Base-by-base conservation (phyloP, 2,888 invertebrate species). In the Amiota communis region DNA sequence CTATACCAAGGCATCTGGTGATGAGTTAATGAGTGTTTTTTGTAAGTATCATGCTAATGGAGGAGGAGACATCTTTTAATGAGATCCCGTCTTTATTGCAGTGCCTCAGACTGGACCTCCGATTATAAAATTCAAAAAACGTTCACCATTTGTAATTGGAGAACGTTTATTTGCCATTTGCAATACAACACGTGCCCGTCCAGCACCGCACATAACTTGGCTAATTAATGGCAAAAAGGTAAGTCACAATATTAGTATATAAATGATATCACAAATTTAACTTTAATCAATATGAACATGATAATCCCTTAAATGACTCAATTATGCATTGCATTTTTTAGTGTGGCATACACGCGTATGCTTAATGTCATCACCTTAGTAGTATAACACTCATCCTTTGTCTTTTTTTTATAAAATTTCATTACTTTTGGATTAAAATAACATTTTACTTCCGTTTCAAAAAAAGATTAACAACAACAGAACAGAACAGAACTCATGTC, bases 1-100 rank as follows among this genome's bases (percentile, higher is more conserved):
- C 85, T 96, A 94, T 90, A 95, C 95, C 56, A 95, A 95, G 91
- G 93, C 94, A 81, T 95, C 96, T 49, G 93, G 93, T 83, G 92
- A 92, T 83, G 94, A 94, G 88, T 93, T 95, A 89, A 91, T 96
- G 82, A 94, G 93, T 85, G 94, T 96, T 75, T 95, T 95, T 90
- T 93, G 96, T 96, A 89, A 92, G 95, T 92, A 76, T 65, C 12
- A 64, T 64, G 46, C n/a, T 8, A 23, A 61, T 8, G n/a, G 23
- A 17, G 6, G 8, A 36, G 13, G 46, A 36, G n/a, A n/a, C n/a
- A 46, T n/a, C 3, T 64, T 46, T 2, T n/a, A 64, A 64, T 59
- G 64, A 36, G 36, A 36, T 36, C 36, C 6, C 6, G 36, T 23
- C 77, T 13, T 23, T 20, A 71, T 80, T 81, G 56, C 80, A 90